phyloP scores from a whole-genome alignment of 2,888 invertebrate genomes.

The Volucella inflata region DNA sequence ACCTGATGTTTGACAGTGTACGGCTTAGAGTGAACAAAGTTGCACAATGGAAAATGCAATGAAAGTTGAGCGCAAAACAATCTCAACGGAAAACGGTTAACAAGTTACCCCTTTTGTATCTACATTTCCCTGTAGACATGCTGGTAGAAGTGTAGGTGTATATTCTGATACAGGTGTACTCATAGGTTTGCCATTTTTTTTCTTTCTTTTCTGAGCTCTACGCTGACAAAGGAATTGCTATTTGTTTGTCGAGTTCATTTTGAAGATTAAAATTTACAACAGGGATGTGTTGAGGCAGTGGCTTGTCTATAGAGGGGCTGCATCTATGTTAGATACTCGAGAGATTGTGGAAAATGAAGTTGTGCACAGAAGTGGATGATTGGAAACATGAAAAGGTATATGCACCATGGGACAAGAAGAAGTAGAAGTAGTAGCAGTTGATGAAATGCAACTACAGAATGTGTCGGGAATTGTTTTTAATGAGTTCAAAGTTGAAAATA shows the following conservation, averaged over 20 bases:
- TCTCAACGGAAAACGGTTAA: slow-evolving; percentile 60
- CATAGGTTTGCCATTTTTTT: background rate
- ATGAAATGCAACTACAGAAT: slow-evolving; percentile 7
- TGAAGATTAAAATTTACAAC: slow-evolving; percentile 70
- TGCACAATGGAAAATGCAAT: slow-evolving; percentile 25
- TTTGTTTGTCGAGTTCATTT: slow-evolving; percentile 72
- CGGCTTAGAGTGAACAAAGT: background rate
- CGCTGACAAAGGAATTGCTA: slow-evolving; percentile 57
- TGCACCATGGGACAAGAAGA: too few relatives aligned
- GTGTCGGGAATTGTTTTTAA: background rate
- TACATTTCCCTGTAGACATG: background rate
- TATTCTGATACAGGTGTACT: too few relatives aligned
- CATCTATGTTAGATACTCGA: slow-evolving; percentile 12
- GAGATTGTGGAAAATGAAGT: background rate
- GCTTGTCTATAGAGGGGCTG: too few relatives aligned
- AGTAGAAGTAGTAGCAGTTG: background rate
- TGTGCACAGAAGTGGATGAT: background rate
- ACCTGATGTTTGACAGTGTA: slow-evolving; percentile 64
- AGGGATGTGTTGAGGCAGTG: slow-evolving; percentile 1
- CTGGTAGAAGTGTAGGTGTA: too few relatives aligned
- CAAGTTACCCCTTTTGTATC: slow-evolving; percentile 61
- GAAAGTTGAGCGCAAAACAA: slow-evolving; percentile 33
- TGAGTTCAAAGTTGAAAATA: background rate
- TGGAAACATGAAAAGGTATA: slow-evolving; percentile 6
- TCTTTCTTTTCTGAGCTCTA: slow-evolving; percentile 30